Conservation (phyloP, 1,140 invertebrate genomes). For the Ceratoteleas bidentatus region DNA sequence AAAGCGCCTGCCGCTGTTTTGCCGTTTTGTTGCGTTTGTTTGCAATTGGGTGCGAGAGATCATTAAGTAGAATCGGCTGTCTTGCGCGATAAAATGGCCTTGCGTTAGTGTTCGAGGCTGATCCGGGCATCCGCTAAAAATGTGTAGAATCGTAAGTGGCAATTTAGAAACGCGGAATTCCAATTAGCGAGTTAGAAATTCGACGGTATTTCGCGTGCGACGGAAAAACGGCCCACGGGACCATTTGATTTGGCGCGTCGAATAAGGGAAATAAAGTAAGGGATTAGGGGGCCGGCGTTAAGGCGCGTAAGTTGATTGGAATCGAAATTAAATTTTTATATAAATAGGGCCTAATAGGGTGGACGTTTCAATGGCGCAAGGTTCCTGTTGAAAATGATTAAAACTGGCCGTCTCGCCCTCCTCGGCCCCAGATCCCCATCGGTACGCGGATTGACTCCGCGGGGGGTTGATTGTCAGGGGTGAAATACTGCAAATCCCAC, state of each 20-base stretch:
- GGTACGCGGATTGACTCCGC: conserved; percentile 70
- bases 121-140: neutral
- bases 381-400: conserved; percentile 76
- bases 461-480: conserved; percentile 79
- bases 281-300: conserved; percentile 54
- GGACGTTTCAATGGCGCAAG: conserved; percentile 70
- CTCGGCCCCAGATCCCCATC: conserved; percentile 66
- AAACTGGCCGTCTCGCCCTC: conserved; percentile 71
- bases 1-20: conserved; percentile 4
- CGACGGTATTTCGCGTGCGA: too few relatives aligned
- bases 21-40: neutral
- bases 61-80: neutral
- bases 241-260: conserved; percentile 34
- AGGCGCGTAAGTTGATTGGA: conserved; percentile 60
- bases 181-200: too few relatives aligned
- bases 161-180: neutral
- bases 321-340: conserved; percentile 67
- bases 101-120: neutral
- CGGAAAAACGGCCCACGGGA: neutral
- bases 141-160: neutral
- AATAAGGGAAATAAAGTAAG: conserved; percentile 55
- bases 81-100: neutral
- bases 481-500: conserved; percentile 61
- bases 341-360: conserved; percentile 69
- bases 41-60: neutral